These are phyloP conservation scores for Danio rerio DNA, from an alignment of 2,113 vertebrate species.

Conservation along the genomic window DNA sequence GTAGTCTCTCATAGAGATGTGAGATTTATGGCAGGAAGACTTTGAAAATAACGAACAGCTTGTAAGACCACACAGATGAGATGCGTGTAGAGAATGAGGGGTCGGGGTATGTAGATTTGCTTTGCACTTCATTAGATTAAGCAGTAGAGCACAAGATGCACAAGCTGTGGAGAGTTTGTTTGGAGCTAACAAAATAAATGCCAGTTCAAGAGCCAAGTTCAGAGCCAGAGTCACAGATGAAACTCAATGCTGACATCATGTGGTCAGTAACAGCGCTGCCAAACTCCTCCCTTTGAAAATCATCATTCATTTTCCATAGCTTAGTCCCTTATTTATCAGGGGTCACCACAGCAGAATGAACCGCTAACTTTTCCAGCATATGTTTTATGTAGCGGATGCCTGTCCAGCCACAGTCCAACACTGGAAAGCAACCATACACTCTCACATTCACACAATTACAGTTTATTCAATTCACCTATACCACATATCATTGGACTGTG, in stretches of 20 bases:
- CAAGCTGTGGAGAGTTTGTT: not conserved
- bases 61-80: constrained; percentile 18
- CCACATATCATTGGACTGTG: no score
- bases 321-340: no score
- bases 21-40: constrained; percentile 31
- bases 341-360: no score
- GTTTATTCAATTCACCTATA: no score
- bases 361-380: no score
- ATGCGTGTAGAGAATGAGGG: not conserved
- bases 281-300: not conserved
- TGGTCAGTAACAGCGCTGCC: constrained; percentile 55
- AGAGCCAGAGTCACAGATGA: not conserved
- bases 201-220: no score
- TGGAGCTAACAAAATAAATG: not conserved
- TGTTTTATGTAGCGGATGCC: no score
- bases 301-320: no score
- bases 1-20: not conserved
- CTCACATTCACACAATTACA: no score
- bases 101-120: not conserved
- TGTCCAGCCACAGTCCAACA: no score
- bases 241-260: constrained; percentile 70
- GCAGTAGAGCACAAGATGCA: not conserved
- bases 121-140: constrained; percentile 4
- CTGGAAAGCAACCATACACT: no score
- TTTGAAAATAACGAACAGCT: constrained; percentile 31